Evolutionary conservation across 2,797 vertebrate genomes (phyloP).

Genomic region (Vespertilio murinus): DNA sequence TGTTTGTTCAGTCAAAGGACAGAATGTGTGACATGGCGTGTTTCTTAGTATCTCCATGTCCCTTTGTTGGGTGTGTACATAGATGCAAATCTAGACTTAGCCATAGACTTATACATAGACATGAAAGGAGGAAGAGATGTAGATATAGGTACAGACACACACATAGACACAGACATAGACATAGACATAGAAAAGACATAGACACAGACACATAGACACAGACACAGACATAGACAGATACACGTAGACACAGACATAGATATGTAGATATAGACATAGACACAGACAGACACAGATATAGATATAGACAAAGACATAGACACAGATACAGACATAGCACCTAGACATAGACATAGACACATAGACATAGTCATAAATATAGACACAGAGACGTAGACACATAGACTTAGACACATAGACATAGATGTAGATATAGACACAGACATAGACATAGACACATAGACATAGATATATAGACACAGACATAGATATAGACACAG

Average conservation of each 20-base stretch:
- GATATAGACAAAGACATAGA: not conserved
- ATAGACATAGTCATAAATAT: not conserved
- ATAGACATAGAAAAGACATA: not conserved
- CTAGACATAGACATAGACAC: too few relatives aligned
- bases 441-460: not conserved
- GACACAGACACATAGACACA: not conserved
- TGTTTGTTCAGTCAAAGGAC: not conserved
- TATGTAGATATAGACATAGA: not conserved
- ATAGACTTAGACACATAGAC: too few relatives aligned
- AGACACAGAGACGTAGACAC: not conserved
- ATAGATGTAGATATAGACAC: not conserved
- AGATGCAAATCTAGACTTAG: too few relatives aligned
- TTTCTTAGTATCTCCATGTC: fast-evolving
- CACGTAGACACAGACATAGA: not conserved
- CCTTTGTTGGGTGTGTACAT: not conserved
- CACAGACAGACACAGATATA: not conserved
- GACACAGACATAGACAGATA: not conserved
- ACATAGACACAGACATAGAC: not conserved
- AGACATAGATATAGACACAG: fast-evolving
- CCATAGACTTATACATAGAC: not conserved
- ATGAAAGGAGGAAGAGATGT: not conserved
- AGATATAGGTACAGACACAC: not conserved
- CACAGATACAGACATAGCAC: not conserved
- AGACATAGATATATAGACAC: not conserved
- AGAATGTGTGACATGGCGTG: fast-evolving